Evolutionary conservation across 2,888 invertebrate species (phyloP).

Genomic region (Trichacis sp.): DNA sequence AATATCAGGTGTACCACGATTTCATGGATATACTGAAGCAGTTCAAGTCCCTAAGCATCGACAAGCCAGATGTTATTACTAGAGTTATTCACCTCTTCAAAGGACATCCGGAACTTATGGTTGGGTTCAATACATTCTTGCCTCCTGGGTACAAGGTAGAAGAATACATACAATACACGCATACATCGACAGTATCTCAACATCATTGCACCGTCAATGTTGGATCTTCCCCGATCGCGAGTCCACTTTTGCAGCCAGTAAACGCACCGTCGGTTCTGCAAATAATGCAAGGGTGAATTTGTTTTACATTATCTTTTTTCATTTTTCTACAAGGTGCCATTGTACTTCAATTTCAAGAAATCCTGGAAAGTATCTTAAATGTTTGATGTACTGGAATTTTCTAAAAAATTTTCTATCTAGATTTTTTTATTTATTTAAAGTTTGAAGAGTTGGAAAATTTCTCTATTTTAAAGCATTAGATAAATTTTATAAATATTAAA

Average conservation of each 20-base stretch:
- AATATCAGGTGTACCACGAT: constrained; percentile 98
- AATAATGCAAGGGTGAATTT: constrained; percentile 65
- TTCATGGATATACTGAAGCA: constrained; percentile 99
- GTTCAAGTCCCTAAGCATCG: constrained; percentile 98
- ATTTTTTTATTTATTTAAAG: no score
- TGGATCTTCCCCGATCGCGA: constrained; percentile 65
- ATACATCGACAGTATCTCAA: constrained; percentile 62
- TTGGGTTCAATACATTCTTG: constrained; percentile 98
- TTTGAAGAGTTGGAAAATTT: no score
- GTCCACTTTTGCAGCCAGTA: constrained; percentile 64
- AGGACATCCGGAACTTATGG: constrained; percentile 96
- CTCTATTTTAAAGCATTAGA: no score
- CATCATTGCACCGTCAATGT: constrained; percentile 66
- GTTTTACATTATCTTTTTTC: neutral
- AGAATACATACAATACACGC: constrained; percentile 87
- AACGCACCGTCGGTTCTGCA: constrained; percentile 66
- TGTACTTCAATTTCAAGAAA: no score
- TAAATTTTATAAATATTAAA: no score
- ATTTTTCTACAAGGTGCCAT: no score
- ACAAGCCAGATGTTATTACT: constrained; percentile 97
- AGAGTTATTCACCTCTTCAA: constrained; percentile 95
- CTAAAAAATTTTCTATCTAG: no score
- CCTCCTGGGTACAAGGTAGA: constrained; percentile 99
- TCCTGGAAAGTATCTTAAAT: no score
- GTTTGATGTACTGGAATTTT: no score